Conservation (phyloP, 2,888 invertebrate genomes). For the Andrena praecox region DNA sequence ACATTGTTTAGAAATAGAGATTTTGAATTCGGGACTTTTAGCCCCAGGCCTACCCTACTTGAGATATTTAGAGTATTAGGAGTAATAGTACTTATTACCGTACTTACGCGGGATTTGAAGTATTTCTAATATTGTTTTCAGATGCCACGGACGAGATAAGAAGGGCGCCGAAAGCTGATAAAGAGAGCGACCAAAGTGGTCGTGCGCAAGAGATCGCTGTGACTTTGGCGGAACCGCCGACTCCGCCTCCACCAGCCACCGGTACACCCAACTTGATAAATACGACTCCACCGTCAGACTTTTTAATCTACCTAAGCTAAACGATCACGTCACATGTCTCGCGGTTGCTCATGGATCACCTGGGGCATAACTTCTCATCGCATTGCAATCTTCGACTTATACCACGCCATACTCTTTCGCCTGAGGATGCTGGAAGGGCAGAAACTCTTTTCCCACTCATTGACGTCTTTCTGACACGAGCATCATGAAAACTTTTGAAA, state of each 20-base stretch:
- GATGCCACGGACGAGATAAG: conserved; percentile 41
- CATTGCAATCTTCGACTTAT: conserved; percentile 48
- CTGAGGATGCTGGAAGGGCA: not conserved
- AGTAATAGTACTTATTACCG: too few species aligned
- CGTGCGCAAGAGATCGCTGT: conserved; percentile 81
- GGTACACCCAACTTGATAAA: conserved; percentile 72
- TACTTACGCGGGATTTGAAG: not conserved
- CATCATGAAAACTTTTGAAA: conserved; percentile 12
- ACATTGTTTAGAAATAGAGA: too few species aligned
- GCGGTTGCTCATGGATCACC: conserved; percentile 45
- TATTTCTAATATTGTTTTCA: conserved; percentile 39
- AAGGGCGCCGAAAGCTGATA: conserved; percentile 14
- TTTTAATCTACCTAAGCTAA: conserved; percentile 66
- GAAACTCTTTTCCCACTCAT: conserved; percentile 16
- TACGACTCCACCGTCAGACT: conserved; percentile 54
- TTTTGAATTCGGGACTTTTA: too few species aligned
- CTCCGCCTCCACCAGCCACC: conserved; percentile 60
- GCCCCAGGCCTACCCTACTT: too few species aligned
- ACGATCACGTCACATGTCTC: conserved; percentile 47
- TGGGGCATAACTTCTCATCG: conserved; percentile 55
- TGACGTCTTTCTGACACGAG: not conserved
- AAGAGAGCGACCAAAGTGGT: conserved; percentile 76
- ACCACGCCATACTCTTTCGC: conserved; percentile 8
- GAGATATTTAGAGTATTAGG: too few species aligned
- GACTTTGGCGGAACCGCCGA: conserved; percentile 78